Base-by-base conservation (phyloP, 2,113 vertebrate genomes). In the Pollimyrus isidori region DNA sequence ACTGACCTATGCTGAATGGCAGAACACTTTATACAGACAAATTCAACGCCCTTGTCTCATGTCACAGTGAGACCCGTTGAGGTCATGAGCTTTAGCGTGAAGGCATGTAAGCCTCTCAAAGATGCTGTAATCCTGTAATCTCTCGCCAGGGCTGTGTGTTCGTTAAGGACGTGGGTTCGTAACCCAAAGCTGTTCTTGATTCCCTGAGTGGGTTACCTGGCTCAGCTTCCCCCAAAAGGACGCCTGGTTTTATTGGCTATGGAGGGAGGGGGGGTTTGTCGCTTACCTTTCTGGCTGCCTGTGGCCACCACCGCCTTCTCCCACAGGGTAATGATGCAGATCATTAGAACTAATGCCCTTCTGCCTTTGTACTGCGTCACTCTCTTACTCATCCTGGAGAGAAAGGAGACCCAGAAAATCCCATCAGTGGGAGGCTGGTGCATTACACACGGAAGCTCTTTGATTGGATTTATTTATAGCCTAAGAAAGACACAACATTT, bases 341-440 rank as follows among this genome's bases (percentile, higher is more conserved):
- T 96, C 95, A 98, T 96, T 93, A 98, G 95, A 91, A 99, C 96
- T 92, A 99, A 94, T 94, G 96, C 96, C 92, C 96, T 97, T 96
- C 97, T 97, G 93, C 95, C 97, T 96, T 96, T 95, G 94, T 96
- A 96, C 94, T 95, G 96, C 91, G 95, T 93, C 93, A 96, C 96
- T 95, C 96, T 97, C 94, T 97, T 97, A 97, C 95, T 98, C 98
- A 99, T 99, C 97, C 98, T 99, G 94, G 53, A 94, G 94, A 91
- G n/a, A 91, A 69, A 92, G 30, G 90, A 21, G 52, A 62, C 30
- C 92, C 91, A 15, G 58, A 62, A 56, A 65, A 65, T 65, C 53
- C 53, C 53, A 19, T 87, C 35, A 87, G 53, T 45, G 17, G 21
- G 53, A 11, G 1, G 52, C 30, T 87, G 30, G n/a, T n/a, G 2